Evolutionary conservation across 23 tunicate species (phyloP), one percentile per base, ranked within the genome.

Genomic region (Ciona savignyi): DNA sequence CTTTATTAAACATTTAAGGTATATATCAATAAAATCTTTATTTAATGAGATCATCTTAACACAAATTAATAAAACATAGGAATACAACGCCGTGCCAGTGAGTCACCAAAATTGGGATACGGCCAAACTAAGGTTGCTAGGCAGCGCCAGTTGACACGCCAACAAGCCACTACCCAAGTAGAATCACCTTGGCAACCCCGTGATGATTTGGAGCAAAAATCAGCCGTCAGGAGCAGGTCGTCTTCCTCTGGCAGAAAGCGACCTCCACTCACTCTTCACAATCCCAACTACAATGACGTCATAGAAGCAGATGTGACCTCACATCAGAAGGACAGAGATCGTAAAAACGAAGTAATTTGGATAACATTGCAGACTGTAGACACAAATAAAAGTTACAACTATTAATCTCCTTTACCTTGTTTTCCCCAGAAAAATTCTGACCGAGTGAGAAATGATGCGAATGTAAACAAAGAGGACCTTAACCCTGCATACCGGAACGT

Each of bases 131-230:
- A 63, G 61, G 27, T 22, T 15, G 31, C 66, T 4, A 33, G 21
- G 31, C 70, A 51, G 22, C 62, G 76, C 20, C 72, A 2, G 22
- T 30, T 25, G 1, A 35, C 33, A 9, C 27, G 29, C 31, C 68
- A 27, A 24, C 70, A 63, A 63, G 35, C 31, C 34, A 22, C 35
- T 25, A 33, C 15, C 30, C 70, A 51, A n/a, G 24, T 65, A 21
- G 78, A 73, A 26, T 81, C 85, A 25, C 85, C 85, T 30, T 81
- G 85, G 85, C 34, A 70, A 72, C 66, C 72, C 1, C 78, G 78
- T 2, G 62, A 77, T 66, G 85, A 81, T 2, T 22, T 49, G 33
- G 27, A 72, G 20, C 67, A 63, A 25, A 63, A 11, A 63, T 25
- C 67, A 63, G 4, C 60, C 26, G 27, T 30, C 20, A 27, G 74